A percentile compares a stretch with the other conserved stretches of the same genome.
Evolutionary conservation across 2,888 invertebrate species (phyloP).

Genomic region (Drosophila setosimentum): DNA sequence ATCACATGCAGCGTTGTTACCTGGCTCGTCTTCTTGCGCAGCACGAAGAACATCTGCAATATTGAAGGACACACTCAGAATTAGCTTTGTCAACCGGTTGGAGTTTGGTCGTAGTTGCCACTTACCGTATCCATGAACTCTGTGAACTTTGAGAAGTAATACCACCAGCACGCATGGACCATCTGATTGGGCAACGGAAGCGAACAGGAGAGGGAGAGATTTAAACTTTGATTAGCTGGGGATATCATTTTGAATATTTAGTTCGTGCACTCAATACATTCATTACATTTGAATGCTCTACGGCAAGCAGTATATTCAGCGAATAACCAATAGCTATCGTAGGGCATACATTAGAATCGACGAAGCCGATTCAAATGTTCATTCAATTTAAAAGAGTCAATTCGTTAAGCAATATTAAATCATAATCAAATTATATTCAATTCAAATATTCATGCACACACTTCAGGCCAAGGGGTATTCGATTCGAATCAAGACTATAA

Average conservation of each 20-base stretch:
- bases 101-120: constrained; percentile 55
- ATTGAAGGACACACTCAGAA: not conserved
- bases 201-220: constrained; percentile 7
- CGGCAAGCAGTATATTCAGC: not conserved
- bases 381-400: constrained; percentile 24
- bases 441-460: constrained; percentile 60
- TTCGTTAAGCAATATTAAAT: constrained; percentile 35
- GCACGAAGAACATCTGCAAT: constrained; percentile 94
- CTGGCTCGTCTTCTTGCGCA: constrained; percentile 97
- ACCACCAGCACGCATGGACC: constrained; percentile 98
- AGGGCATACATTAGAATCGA: constrained; percentile 34
- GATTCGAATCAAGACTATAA: constrained; percentile 30
- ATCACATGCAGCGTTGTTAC: constrained; percentile 97
- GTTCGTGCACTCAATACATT: constrained; percentile 28
- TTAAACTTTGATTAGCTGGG: constrained; percentile 30
- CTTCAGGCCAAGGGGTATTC: constrained; percentile 21
- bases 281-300: constrained; percentile 37
- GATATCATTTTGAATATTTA: not conserved
- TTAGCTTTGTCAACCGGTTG: not conserved
- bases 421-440: constrained; percentile 48
- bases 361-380: constrained; percentile 22
- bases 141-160: constrained; percentile 97
- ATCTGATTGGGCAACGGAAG: constrained; percentile 88
- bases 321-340: not conserved
- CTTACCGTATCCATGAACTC: constrained; percentile 98